Percentiles rank a stretch among this genome's conserved stretches.
These are phyloP conservation scores for Chiloscyllium punctatum DNA, from an alignment of 2,797 vertebrate genomes.

Conservation along the genomic window DNA sequence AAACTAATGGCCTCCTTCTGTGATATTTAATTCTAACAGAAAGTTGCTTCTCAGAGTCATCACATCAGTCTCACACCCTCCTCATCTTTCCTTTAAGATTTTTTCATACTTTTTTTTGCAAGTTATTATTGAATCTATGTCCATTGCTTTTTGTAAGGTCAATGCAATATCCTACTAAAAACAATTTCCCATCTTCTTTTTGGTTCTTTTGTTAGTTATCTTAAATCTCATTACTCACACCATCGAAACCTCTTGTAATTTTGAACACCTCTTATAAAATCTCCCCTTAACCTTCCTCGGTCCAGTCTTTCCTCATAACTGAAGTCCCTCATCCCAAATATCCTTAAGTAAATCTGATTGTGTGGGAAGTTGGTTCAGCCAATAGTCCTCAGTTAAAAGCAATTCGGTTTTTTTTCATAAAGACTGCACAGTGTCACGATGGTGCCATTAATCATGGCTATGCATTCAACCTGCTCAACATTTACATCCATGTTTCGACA, in stretches of 20 bases:
- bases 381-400: conserved; percentile 24
- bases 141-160: not conserved
- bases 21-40: not conserved
- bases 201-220: not conserved
- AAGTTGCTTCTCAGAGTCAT: not conserved
- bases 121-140: not conserved
- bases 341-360: not conserved
- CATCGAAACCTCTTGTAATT: not conserved
- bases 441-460: conserved; percentile 29
- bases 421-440: not conserved
- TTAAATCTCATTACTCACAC: not conserved
- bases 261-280: not conserved
- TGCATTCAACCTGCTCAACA: conserved; percentile 22
- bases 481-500: conserved; percentile 42
- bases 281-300: not conserved
- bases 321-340: not conserved
- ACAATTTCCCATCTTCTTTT: not conserved
- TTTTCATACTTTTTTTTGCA: not conserved
- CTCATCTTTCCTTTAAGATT: not conserved
- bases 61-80: not conserved
- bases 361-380: not conserved
- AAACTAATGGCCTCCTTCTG: not conserved
- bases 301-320: not conserved
- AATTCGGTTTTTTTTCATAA: conserved; percentile 10
- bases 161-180: not conserved